phyloP scores from a whole-genome alignment of 2,797 vertebrate species.

The Gymnothorax reevesii region DNA sequence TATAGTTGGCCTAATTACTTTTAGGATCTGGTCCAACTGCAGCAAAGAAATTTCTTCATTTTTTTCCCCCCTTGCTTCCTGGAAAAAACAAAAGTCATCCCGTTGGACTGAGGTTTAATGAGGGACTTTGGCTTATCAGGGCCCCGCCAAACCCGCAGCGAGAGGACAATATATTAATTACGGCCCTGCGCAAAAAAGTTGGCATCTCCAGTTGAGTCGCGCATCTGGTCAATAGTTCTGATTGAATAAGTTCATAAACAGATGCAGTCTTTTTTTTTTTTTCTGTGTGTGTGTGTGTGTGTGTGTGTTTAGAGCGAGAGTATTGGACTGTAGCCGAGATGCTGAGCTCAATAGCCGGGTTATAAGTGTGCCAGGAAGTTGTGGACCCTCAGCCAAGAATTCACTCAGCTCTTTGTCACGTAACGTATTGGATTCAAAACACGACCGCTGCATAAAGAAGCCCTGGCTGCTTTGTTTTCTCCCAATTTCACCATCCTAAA shows the following conservation, averaged over 20 bases:
- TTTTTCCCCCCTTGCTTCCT: slow-evolving; percentile 22
- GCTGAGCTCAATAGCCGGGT: slow-evolving; percentile 12
- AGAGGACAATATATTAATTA: slow-evolving; percentile 33
- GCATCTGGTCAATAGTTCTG: slow-evolving; percentile 23
- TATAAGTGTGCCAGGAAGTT: neutral
- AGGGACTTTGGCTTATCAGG: slow-evolving; percentile 34
- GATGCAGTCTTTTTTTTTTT: neutral
- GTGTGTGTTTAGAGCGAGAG: neutral
- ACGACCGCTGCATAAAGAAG: neutral
- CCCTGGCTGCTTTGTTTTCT: neutral
- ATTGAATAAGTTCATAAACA: slow-evolving; percentile 18
- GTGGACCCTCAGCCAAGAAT: neutral
- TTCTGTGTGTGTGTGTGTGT: neutral
- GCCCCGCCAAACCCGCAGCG: slow-evolving; percentile 12
- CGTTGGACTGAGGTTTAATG: slow-evolving; percentile 37
- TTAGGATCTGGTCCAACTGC: slow-evolving; percentile 35
- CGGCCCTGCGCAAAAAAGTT: slow-evolving; percentile 19
- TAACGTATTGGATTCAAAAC: neutral
- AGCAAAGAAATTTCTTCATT: slow-evolving; percentile 34
- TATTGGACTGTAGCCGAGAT: neutral
- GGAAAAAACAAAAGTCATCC: slow-evolving; percentile 32
- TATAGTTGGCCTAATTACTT: slow-evolving; percentile 38
- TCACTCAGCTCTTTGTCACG: neutral
- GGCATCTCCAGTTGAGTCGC: slow-evolving; percentile 14
- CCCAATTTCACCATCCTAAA: neutral